Evolutionary conservation across 2,797 vertebrate genomes (phyloP), one percentile per base, ranked within the genome.

Genomic region (Neopelma chrysocephalum): DNA sequence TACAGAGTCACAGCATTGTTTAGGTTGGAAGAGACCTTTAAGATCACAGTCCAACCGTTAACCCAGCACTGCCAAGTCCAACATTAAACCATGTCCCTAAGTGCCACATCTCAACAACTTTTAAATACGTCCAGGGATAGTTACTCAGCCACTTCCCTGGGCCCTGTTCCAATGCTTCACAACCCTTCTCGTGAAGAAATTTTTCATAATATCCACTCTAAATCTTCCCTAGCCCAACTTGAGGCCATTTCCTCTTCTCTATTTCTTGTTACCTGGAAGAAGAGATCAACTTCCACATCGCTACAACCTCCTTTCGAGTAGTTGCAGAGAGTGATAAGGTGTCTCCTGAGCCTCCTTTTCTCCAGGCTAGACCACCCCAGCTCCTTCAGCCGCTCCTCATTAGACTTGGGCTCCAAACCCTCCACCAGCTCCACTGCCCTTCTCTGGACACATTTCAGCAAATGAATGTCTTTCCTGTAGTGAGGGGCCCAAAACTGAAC

Each of bases 391-490:
- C 7, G 4, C 6, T 36, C 8, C 29, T 58, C 57, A 36, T 9
- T 27, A 10, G 7, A 25, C 9, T 9, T 57, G 20, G 21, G 7
- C 36, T 40, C 56, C 43, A 70, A n/a, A 69, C 25, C 17, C 27
- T 26, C n/a, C 38, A 1, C 15, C 25, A 57, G 38, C 8, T 40
- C 15, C 1, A 0, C 0, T 51, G 3, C 7, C 25, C 21, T 69
- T 34, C 48, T 40, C 48, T 40, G 15, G 32, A 40, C 32, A 3
- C 0, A 0, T 14, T 26, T 17, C 42, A 34, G 42, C 42, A 2
- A 20, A 42, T 43, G 42, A 15, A 1, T 15, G 6, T 48, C 22
- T 20, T 32, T 43, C 32, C 3, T 36, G 19, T 9, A 72, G 0
- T 48, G 11, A 61, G 32, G 5, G 11, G 9, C 19, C 31, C 53